Base-by-base conservation (phyloP, 37 sponge, comb jelly and placozoan genomes). In the Petrosia ficiformis region DNA sequence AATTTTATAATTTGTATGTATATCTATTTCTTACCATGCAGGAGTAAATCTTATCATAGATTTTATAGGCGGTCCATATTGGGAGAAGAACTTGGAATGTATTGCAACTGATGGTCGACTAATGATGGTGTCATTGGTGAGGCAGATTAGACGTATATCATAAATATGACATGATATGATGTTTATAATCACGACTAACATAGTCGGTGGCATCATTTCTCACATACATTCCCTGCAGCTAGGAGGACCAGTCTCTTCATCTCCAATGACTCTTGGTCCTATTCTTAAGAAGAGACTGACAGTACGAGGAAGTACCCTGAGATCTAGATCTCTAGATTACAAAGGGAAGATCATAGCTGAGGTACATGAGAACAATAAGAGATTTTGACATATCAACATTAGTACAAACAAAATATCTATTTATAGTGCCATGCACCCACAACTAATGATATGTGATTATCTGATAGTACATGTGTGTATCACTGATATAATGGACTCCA, bases 41-140 rank as follows among this genome's bases (percentile, higher is more conserved):
- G 94, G 95, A 74, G 89, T 66, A 30, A 86, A 94, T 78, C 82
- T 94, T 6, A 81, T 94, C 5, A 1, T 94, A 39, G 95, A 94
- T 54, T 91, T 87, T 67, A 78, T 94, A 60, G 95, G 95, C 36
- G 95, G 78, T 5, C 24, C 85, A 16, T 91, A 94, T 38, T 94
- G 92, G 92, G 92, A 87, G 38, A 87, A 87, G 28, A 87, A 94
- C 69, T 57, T 79, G 29, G 44, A 73, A 28, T 84, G 84, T 70
- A 39, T 91, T 19, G 92, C 95, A 28, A 54, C 72, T 38, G 95
- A 94, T 69, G 92, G 92, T 4, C 82, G 92, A 0, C 44, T 94
- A 2, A 80, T 91, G 24, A 78, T 88, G 26, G 68, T 91, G 24
- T 92, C 92, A 38, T 56, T 94, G 66, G 93, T 93, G n/a, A n/a